phyloP scores from a whole-genome alignment of 1,140 invertebrate genomes.

The Drosophila ambigua region DNA sequence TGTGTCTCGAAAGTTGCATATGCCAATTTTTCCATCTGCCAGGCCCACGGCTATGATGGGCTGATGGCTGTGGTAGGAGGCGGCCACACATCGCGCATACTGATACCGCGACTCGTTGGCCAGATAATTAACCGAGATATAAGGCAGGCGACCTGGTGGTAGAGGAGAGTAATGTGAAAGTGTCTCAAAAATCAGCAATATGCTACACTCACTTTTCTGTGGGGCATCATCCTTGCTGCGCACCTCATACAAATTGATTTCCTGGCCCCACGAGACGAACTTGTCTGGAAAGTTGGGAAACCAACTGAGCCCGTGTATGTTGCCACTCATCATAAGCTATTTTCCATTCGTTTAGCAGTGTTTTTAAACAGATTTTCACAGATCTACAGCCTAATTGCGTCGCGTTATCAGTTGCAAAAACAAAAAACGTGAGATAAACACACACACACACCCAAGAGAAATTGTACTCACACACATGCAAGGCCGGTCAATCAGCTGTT shows the following conservation, averaged over 20 bases:
- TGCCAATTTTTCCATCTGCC: conserved; percentile 92
- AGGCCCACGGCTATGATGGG: conserved; percentile 93
- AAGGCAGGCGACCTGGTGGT: conserved; percentile 61
- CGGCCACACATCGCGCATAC: conserved; percentile 78
- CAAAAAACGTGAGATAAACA: conserved; percentile 55
- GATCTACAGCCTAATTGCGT: conserved; percentile 56
- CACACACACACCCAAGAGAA: conserved; percentile 15
- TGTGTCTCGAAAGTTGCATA: conserved; percentile 91
- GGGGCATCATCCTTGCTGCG: conserved; percentile 78
- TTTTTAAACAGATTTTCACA: conserved; percentile 19
- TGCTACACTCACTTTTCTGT: conserved; percentile 47
- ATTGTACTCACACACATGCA: conserved; percentile 1
- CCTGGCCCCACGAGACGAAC: conserved; percentile 94
- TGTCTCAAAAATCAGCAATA: not conserved
- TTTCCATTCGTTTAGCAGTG: conserved; percentile 36
- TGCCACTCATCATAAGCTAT: conserved; percentile 67
- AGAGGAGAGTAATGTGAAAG: not conserved
- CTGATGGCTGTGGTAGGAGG: conserved; percentile 85
- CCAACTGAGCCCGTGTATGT: conserved; percentile 91
- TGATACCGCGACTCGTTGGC: conserved; percentile 78
- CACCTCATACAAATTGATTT: conserved; percentile 93
- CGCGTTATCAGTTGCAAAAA: conserved; percentile 73
- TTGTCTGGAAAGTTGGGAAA: conserved; percentile 90
- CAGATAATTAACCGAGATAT: conserved; percentile 72
- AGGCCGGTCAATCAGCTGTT: conserved; percentile 45